phyloP scores from a whole-genome alignment of 2,113 vertebrate species.

The Lepisosteus osseus region DNA sequence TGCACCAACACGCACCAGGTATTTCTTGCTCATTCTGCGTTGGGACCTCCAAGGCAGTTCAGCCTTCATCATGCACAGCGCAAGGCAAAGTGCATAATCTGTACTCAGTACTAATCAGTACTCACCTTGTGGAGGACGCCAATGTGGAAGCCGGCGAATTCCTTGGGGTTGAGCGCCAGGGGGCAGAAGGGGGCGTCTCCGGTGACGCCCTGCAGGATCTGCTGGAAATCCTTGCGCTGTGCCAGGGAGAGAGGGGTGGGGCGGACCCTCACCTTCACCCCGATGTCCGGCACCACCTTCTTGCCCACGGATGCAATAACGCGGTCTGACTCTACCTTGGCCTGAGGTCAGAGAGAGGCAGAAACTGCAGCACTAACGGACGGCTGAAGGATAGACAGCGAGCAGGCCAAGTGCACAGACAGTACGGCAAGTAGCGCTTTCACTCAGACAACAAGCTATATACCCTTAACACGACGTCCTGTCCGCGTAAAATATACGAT shows the following conservation, averaged over 20 bases:
- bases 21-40: too few species aligned
- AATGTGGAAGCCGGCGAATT: conserved; percentile 92
- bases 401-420: neutral
- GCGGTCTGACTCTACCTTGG: conserved; percentile 93
- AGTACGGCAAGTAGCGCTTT: neutral
- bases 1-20: too few species aligned
- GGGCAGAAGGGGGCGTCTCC: conserved; percentile 75
- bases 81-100: too few species aligned
- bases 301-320: conserved; percentile 88
- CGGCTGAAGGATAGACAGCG: neutral
- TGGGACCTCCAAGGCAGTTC: too few species aligned
- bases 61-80: too few species aligned
- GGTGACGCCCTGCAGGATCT: conserved; percentile 83
- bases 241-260: conserved; percentile 78
- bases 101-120: neutral
- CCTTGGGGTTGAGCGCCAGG: conserved; percentile 87
- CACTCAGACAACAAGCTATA: too few species aligned
- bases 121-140: conserved; percentile 87
- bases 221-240: conserved; percentile 84
- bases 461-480: too few species aligned
- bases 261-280: conserved; percentile 87
- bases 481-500: too few species aligned
- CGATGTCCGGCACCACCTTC: conserved; percentile 75
- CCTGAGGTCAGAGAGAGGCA: conserved; percentile 64
- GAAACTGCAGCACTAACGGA: neutral